Evolutionary conservation across 1,140 invertebrate species (phyloP).

Genomic region (Oscheius sp.): DNA sequence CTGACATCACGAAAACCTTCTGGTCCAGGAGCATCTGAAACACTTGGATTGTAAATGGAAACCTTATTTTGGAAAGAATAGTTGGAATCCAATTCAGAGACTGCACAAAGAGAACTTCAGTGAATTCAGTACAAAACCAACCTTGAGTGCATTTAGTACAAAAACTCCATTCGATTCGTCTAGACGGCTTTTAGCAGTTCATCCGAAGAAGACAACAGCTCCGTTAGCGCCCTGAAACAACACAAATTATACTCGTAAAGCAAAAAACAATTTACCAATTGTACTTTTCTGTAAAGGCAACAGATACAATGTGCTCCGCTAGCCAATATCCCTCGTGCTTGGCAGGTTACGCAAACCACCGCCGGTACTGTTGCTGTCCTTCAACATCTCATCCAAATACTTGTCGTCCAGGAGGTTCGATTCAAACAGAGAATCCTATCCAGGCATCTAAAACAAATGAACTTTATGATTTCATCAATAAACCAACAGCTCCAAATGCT

Average conservation of each 20-base stretch:
- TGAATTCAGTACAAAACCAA: too few relatives aligned
- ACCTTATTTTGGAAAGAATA: too few relatives aligned
- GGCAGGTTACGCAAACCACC: conserved; percentile 40
- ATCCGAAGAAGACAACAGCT: conserved; percentile 87
- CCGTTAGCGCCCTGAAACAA: conserved; percentile 69
- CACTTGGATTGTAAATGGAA: too few relatives aligned
- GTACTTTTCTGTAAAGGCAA: conserved; percentile 23
- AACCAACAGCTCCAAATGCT: neutral
- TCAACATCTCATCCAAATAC: conserved; percentile 71
- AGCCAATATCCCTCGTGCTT: conserved; percentile 44
- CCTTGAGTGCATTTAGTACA: too few relatives aligned
- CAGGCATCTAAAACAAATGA: conserved; percentile 21
- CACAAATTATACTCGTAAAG: neutral
- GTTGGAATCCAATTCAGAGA: too few relatives aligned
- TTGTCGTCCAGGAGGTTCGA: conserved; percentile 59
- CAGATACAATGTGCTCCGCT: neutral
- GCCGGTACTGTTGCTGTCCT: conserved; percentile 27
- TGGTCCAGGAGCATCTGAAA: too few relatives aligned
- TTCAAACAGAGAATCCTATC: conserved; percentile 62
- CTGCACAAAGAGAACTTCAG: too few relatives aligned
- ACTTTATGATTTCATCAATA: neutral
- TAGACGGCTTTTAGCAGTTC: too few relatives aligned
- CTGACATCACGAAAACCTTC: too few relatives aligned
- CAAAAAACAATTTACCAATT: neutral
- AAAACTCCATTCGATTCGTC: too few relatives aligned